A percentile compares a stretch with the other conserved stretches of the same genome.
phyloP scores from a whole-genome alignment of 2,113 vertebrate genomes.

The Gopherus evgoodei region DNA sequence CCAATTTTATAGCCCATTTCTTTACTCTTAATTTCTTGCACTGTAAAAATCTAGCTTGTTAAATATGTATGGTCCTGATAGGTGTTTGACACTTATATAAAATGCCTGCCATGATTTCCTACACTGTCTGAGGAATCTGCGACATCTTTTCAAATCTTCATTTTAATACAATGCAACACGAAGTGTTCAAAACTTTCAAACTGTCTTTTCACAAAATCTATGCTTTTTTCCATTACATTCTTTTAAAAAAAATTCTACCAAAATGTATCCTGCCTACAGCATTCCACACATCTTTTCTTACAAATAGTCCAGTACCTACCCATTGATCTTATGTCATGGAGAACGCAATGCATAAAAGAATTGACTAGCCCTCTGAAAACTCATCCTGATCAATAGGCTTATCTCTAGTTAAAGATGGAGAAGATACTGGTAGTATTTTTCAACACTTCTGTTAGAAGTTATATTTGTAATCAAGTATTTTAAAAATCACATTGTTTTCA shows the following conservation, averaged over 20 bases:
- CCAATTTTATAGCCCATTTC: background rate
- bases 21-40: slow-evolving; percentile 10
- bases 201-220: background rate
- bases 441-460: background rate
- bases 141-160: background rate
- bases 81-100: background rate
- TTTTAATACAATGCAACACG: slow-evolving; percentile 11
- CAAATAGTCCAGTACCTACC: background rate
- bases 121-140: background rate
- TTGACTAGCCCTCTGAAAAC: background rate
- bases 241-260: background rate
- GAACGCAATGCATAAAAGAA: background rate
- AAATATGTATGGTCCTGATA: background rate
- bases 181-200: slow-evolving; percentile 9
- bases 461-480: background rate
- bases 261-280: background rate
- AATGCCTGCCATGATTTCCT: background rate
- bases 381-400: background rate
- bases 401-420: background rate
- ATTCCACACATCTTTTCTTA: background rate
- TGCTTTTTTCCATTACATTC: background rate
- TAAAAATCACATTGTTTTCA: background rate
- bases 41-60: slow-evolving; percentile 24
- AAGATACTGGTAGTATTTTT: background rate
- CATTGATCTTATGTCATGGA: background rate